These are phyloP conservation scores for Pogonus chalceus DNA, from an alignment of 1,140 invertebrate genomes.

Conservation along the genomic window DNA sequence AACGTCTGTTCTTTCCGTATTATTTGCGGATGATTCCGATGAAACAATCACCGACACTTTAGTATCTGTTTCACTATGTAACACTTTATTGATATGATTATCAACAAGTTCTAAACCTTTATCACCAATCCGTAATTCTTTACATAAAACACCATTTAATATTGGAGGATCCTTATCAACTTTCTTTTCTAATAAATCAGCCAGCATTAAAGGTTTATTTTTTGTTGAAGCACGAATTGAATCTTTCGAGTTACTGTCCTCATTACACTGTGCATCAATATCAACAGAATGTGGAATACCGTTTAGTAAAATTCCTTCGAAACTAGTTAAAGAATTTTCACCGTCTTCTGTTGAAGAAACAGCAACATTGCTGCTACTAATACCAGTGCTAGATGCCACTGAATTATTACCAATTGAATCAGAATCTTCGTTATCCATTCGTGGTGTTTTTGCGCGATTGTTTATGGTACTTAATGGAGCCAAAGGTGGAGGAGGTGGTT, in stretches of 20 bases:
- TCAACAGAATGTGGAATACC: conserved; percentile 44
- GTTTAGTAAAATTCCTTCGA: conserved; percentile 50
- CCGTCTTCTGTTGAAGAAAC: conserved; percentile 40
- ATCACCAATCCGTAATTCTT: conserved; percentile 49
- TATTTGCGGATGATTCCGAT: background rate
- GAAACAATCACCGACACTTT: conserved; percentile 3
- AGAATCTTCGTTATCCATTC: conserved; percentile 41
- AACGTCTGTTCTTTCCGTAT: conserved; percentile 11
- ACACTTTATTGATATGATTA: conserved; percentile 47
- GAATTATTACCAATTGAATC: conserved; percentile 46
- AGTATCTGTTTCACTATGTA: conserved; percentile 31
- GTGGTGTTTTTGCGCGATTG: conserved; percentile 16
- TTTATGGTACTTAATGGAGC: conserved; percentile 36
- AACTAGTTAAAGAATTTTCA: conserved; percentile 51
- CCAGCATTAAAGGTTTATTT: conserved; percentile 48
- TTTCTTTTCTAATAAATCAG: conserved; percentile 55
- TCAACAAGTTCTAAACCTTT: conserved; percentile 51
- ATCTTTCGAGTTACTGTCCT: conserved; percentile 46
- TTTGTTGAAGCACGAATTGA: conserved; percentile 34
- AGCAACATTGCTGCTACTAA: conserved; percentile 33
- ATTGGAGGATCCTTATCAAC: conserved; percentile 48
- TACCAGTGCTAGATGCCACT: conserved; percentile 43
- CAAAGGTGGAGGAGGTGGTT: conserved; percentile 39
- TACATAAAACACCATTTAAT: conserved; percentile 47
- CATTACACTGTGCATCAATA: conserved; percentile 39